Percentiles rank a stretch among this genome's conserved stretches.
Conservation (phyloP, 2,888 invertebrate genomes). For the Drosophila atroscutellata region DNA sequence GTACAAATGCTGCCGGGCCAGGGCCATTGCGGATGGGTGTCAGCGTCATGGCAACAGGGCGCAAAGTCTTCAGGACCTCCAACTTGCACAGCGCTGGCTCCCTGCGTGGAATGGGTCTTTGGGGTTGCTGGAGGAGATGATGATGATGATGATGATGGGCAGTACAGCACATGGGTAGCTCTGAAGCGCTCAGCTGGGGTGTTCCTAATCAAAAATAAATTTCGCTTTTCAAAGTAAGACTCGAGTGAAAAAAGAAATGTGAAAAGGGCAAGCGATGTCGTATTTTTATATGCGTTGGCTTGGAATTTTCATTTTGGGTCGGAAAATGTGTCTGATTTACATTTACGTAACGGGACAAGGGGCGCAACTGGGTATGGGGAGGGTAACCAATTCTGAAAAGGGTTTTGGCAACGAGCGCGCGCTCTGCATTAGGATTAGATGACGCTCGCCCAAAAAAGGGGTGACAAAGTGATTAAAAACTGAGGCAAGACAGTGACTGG, state of each 20-base stretch:
- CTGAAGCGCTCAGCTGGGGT: conserved; percentile 35
- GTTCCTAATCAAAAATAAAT: conserved; percentile 77
- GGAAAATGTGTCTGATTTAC: conserved; percentile 78
- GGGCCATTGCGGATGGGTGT: conserved; percentile 10
- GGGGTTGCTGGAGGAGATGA: conserved; percentile 20
- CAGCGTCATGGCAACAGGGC: conserved; percentile 72
- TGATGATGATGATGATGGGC: conserved; percentile 34
- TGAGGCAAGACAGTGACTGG: conserved; percentile 53
- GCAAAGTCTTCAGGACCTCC: conserved; percentile 55
- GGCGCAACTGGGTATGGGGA: conserved; percentile 15
- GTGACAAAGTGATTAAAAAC: conserved; percentile 80
- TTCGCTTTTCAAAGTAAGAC: conserved; percentile 53
- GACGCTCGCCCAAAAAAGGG: conserved; percentile 49
- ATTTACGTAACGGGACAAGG: conserved; percentile 49
- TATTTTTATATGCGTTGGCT: conserved; percentile 57
- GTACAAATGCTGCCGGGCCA: conserved; percentile 29
- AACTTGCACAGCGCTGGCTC: conserved; percentile 22
- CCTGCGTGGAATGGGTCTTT: not conserved
- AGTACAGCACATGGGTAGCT: conserved; percentile 28
- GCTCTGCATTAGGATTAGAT: conserved; percentile 63
- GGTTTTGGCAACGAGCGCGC: conserved; percentile 62
- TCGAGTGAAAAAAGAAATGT: conserved; percentile 8
- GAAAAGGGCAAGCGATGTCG: conserved; percentile 39
- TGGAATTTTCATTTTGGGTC: conserved; percentile 71
- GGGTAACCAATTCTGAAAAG: conserved; percentile 58